A percentile compares a stretch with the other conserved stretches of the same genome.
phyloP scores from a whole-genome alignment of 2,888 invertebrate species.

The Synanthedon andrenaeformis region DNA sequence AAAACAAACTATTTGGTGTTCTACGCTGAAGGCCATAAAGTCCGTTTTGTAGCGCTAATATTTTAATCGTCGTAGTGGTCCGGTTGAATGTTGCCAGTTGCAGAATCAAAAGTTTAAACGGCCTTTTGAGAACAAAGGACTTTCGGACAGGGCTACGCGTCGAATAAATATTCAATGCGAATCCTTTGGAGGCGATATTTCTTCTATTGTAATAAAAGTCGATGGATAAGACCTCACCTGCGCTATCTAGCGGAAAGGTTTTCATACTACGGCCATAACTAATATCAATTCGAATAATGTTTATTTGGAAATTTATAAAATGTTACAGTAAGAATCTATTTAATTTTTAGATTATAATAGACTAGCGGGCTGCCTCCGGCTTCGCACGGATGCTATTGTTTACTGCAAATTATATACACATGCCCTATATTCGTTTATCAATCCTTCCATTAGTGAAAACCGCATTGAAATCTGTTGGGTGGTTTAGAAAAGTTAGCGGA shows the following conservation, averaged over 20 bases:
- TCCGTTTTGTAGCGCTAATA: slow-evolving; percentile 11
- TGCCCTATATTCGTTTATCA: no score
- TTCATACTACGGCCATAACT: slow-evolving; percentile 7
- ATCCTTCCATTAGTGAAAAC: no score
- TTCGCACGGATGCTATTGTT: no score
- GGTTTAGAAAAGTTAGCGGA: no score
- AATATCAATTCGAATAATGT: no score
- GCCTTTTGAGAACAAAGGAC: slow-evolving; percentile 62
- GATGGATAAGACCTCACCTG: slow-evolving; percentile 46
- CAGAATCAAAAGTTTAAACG: slow-evolving; percentile 72
- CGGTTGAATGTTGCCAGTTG: slow-evolving; percentile 68
- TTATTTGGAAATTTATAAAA: no score
- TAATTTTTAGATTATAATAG: no score
- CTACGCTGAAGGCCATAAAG: slow-evolving; percentile 13
- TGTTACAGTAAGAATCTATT: no score
- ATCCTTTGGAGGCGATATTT: slow-evolving; percentile 68
- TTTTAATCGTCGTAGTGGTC: slow-evolving; percentile 29
- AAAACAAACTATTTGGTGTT: slow-evolving; percentile 10
- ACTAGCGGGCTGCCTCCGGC: slow-evolving; percentile 12
- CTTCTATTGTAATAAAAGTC: slow-evolving; percentile 54
- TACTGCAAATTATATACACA: slow-evolving; percentile 9
- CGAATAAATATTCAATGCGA: slow-evolving; percentile 69
- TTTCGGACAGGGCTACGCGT: slow-evolving; percentile 54
- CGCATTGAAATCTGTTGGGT: no score
- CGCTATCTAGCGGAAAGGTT: slow-evolving; percentile 42